phyloP scores from a whole-genome alignment of 30 jellyfish, hydroid and myxozoan genomes.

The Hydractinia symbiolongicarpus region DNA sequence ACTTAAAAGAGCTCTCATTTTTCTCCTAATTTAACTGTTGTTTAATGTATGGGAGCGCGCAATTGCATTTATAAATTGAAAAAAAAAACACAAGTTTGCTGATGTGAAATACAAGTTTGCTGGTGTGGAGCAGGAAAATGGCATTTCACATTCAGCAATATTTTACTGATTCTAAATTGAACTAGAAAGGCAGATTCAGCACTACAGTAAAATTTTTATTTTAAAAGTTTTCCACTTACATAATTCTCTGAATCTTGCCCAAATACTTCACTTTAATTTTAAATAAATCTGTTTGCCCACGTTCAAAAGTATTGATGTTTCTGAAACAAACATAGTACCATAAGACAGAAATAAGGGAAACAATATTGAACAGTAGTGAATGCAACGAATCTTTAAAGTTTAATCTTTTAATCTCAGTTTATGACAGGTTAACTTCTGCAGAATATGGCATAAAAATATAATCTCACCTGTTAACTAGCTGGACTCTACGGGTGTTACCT shows the following conservation, averaged over 20 bases:
- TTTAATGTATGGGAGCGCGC: too few relatives aligned
- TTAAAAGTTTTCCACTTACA: constrained; percentile 27
- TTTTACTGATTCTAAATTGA: too few relatives aligned
- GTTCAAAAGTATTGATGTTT: constrained; percentile 76
- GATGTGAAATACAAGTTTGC: too few relatives aligned
- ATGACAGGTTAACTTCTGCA: too few relatives aligned
- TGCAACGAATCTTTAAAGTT: not conserved
- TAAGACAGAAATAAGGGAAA: not conserved
- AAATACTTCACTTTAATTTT: constrained; percentile 70
- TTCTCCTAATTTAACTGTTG: too few relatives aligned
- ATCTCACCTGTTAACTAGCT: constrained; percentile 70
- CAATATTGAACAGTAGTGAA: not conserved
- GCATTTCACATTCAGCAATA: too few relatives aligned
- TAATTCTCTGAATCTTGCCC: constrained; percentile 59
- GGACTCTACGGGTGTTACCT: constrained; percentile 89
- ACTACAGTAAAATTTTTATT: not conserved
- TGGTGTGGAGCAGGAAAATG: too few relatives aligned
- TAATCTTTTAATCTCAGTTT: not conserved
- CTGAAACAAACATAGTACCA: constrained; percentile 20
- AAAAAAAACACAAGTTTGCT: too few relatives aligned
- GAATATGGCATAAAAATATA: too few relatives aligned
- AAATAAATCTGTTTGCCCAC: constrained; percentile 68
- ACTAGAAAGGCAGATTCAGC: not conserved
- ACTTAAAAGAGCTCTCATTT: too few relatives aligned
- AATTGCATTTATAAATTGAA: too few relatives aligned